Percentiles rank a stretch among this genome's conserved stretches.
Evolutionary conservation across 2,888 invertebrate species (phyloP).

Genomic region (Pristionchus japonicus): DNA sequence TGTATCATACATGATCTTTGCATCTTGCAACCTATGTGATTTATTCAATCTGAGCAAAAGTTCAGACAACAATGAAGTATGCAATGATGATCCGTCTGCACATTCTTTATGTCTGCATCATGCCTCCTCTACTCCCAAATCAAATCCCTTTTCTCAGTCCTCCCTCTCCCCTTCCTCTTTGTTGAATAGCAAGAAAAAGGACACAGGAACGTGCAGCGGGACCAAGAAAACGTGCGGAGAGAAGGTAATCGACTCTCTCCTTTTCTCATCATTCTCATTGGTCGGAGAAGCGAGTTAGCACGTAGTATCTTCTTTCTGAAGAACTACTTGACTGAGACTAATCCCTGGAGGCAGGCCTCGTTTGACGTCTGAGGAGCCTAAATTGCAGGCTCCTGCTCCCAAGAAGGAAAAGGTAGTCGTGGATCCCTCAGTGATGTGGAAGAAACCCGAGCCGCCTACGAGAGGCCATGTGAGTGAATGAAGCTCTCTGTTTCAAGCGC

Average conservation of each 20-base stretch:
- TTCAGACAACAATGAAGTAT: neutral
- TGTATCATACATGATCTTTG: too few relatives aligned
- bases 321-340: neutral
- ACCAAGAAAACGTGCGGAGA: neutral
- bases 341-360: too few relatives aligned
- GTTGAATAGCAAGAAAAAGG: neutral
- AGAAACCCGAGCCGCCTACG: slow-evolving; percentile 8
- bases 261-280: neutral
- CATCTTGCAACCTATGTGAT: too few relatives aligned
- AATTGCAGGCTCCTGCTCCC: neutral
- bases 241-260: neutral
- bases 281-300: neutral
- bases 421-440: slow-evolving; percentile 15
- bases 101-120: neutral
- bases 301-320: neutral
- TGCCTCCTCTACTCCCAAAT: neutral
- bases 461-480: neutral
- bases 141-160: too few relatives aligned
- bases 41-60: too few relatives aligned
- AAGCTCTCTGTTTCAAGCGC: neutral
- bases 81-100: neutral
- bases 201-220: neutral
- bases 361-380: neutral
- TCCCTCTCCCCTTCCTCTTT: neutral
- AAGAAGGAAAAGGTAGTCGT: neutral